phyloP scores from a whole-genome alignment of 2,888 invertebrate species.

The Noctua janthe region DNA sequence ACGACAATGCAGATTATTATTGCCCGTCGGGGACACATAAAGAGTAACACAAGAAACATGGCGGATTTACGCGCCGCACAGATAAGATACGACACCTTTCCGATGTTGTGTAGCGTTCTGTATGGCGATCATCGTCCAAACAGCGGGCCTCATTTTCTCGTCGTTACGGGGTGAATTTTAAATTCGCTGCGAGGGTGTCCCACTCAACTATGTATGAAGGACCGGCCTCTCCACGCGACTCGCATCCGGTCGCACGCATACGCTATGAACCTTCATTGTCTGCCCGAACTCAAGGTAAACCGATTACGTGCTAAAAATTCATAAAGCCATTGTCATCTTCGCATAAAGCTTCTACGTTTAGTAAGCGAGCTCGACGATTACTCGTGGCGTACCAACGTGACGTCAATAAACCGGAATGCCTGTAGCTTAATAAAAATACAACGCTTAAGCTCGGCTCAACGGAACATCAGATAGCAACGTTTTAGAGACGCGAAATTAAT shows the following conservation, averaged over 20 bases:
- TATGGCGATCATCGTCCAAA: slow-evolving; percentile 81
- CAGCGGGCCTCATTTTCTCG: slow-evolving; percentile 80
- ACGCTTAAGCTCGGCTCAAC: slow-evolving; percentile 12
- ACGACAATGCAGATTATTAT: slow-evolving; percentile 87
- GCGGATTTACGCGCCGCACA: slow-evolving; percentile 66
- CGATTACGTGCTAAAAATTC: slow-evolving; percentile 88
- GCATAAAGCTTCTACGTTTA: slow-evolving; percentile 78
- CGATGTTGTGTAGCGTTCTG: slow-evolving; percentile 62
- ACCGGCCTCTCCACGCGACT: slow-evolving; percentile 78
- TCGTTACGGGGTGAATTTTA: slow-evolving; percentile 88
- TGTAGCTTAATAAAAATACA: slow-evolving; percentile 37
- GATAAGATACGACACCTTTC: slow-evolving; percentile 69
- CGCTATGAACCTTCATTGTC: slow-evolving; percentile 82
- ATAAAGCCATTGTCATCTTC: slow-evolving; percentile 84
- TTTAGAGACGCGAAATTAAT: slow-evolving; percentile 70
- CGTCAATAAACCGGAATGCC: slow-evolving; percentile 66
- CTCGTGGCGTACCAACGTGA: slow-evolving; percentile 62
- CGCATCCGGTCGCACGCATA: slow-evolving; percentile 84
- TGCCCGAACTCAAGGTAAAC: slow-evolving; percentile 84
- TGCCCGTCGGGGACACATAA: slow-evolving; percentile 82
- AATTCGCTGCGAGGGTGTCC: slow-evolving; percentile 81
- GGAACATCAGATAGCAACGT: slow-evolving; percentile 2
- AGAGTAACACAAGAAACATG: slow-evolving; percentile 81
- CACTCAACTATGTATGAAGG: slow-evolving; percentile 89
- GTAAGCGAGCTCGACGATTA: slow-evolving; percentile 79